Evolutionary conservation across 2,888 invertebrate species (phyloP).

Genomic region (Agrotis segetum): DNA sequence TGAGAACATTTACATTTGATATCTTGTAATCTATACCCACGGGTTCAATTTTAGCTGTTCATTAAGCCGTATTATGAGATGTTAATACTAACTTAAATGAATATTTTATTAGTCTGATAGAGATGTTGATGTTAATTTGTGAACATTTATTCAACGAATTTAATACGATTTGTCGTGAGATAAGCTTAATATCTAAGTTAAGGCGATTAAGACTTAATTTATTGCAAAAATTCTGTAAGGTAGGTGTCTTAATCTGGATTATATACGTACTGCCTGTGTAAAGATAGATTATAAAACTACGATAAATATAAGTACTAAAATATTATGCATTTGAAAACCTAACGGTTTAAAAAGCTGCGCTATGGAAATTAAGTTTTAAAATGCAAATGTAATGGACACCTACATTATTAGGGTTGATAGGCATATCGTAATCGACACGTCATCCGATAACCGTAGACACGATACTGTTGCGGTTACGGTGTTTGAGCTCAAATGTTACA

Average conservation of each 20-base stretch:
- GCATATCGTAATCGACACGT: constrained; percentile 50
- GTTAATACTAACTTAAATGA: constrained; percentile 37
- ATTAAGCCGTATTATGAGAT: constrained; percentile 50
- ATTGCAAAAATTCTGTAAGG: constrained; percentile 43
- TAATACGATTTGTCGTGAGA: constrained; percentile 49
- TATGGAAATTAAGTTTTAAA: constrained; percentile 57
- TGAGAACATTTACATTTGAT: constrained; percentile 30
- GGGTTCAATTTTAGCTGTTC: constrained; percentile 16
- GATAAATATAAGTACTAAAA: constrained; percentile 20
- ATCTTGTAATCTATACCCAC: constrained; percentile 37
- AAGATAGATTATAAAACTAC: too few species aligned
- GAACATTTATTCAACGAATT: constrained; percentile 44
- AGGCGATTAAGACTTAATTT: constrained; percentile 54
- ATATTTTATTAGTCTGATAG: constrained; percentile 53
- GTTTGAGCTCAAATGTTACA: constrained; percentile 53
- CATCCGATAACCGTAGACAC: constrained; percentile 56
- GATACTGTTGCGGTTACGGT: constrained; percentile 61
- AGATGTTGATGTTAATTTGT: constrained; percentile 54
- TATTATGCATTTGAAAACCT: constrained; percentile 24
- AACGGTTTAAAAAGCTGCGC: constrained; percentile 40
- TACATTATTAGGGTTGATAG: constrained; percentile 57
- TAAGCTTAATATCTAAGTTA: constrained; percentile 49
- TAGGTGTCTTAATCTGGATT: constrained; percentile 26
- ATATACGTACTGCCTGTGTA: not conserved
- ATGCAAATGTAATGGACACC: constrained; percentile 64